A percentile compares a stretch with the other conserved stretches of the same genome.
Evolutionary conservation across 2,888 invertebrate genomes (phyloP).

Genomic region (Diplolepis rosae): DNA sequence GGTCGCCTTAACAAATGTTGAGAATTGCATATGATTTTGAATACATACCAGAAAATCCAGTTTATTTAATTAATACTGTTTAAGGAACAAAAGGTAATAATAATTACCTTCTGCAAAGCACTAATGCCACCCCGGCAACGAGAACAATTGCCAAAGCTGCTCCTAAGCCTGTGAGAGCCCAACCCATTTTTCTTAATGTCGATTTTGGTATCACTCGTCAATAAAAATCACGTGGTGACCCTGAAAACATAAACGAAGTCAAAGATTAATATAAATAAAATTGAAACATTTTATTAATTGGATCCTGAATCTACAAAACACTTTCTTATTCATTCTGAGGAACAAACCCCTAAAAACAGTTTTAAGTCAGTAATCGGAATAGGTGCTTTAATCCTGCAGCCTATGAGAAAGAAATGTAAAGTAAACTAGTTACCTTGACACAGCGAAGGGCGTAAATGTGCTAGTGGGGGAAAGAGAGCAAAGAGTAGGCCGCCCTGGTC

Average conservation of each 20-base stretch:
- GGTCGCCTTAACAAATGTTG: too few species aligned
- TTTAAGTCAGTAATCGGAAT: too few species aligned
- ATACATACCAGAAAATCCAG: too few species aligned
- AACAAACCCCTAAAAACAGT: too few species aligned
- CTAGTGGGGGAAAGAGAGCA: background rate
- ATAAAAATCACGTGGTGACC: background rate
- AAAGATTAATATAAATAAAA: background rate
- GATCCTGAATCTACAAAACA: too few species aligned
- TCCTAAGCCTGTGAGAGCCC: constrained; percentile 64
- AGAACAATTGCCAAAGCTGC: constrained; percentile 62
- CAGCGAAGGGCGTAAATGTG: background rate
- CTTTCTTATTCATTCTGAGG: too few species aligned
- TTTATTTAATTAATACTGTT: too few species aligned
- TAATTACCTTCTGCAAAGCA: constrained; percentile 64
- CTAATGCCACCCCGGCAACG: constrained; percentile 60
- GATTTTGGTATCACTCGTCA: background rate
- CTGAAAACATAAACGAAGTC: background rate
- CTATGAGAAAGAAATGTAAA: background rate
- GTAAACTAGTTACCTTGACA: background rate
- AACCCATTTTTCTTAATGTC: constrained; percentile 59
- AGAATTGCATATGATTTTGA: too few species aligned
- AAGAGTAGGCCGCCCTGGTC: background rate
- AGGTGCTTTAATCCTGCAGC: background rate
- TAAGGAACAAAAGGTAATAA: too few species aligned
- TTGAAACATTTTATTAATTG: background rate